These are phyloP conservation scores for Todiramphus chloris DNA, from an alignment of 2,113 vertebrate species.

Conservation along the genomic window DNA sequence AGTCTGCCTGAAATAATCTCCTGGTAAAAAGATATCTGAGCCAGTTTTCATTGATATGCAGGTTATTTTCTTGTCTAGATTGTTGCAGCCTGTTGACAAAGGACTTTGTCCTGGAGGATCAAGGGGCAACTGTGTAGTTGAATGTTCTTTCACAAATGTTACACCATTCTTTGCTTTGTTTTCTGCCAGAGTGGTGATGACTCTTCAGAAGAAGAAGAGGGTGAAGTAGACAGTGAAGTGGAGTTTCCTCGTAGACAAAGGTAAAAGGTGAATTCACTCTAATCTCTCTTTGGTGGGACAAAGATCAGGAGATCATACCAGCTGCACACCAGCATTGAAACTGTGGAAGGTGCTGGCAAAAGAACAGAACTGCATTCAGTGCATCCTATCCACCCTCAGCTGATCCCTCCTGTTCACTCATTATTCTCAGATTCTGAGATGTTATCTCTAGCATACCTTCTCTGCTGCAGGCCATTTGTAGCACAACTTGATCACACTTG, in stretches of 20 bases:
- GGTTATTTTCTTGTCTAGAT: not conserved
- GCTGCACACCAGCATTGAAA: not conserved
- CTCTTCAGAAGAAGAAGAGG: conserved; percentile 97
- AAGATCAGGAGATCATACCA: not conserved
- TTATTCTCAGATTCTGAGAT: not conserved
- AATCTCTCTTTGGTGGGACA: not conserved
- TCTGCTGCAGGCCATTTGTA: not conserved
- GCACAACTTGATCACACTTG: not conserved
- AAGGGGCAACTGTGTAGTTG: not conserved
- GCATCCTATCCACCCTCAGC: not conserved
- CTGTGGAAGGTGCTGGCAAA: not conserved
- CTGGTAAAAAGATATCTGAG: not conserved
- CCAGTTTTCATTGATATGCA: not conserved
- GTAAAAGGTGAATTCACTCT: conserved; percentile 72
- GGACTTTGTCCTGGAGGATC: not conserved
- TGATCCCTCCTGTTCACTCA: not conserved
- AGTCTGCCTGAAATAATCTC: not conserved
- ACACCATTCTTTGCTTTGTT: not conserved
- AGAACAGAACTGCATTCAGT: not conserved
- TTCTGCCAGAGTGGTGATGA: conserved; percentile 87
- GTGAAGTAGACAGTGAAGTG: conserved; percentile 98
- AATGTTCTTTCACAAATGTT: not conserved
- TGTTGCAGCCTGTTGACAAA: not conserved
- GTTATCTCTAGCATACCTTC: not conserved
- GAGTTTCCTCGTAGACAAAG: conserved; percentile 97